Conservation (phyloP, 2,888 invertebrate species). For the Heteromurus nitidus region DNA sequence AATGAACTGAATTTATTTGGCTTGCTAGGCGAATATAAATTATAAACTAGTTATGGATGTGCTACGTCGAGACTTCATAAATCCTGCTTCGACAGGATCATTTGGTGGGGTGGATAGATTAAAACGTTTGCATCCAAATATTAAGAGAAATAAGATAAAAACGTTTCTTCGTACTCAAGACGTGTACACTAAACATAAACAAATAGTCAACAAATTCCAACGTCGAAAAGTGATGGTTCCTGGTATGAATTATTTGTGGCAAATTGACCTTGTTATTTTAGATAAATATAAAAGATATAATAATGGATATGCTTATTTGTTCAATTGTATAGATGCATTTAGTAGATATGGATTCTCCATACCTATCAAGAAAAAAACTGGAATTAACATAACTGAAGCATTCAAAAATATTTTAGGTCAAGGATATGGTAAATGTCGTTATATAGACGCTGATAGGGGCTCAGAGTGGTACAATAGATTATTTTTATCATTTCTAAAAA, state of each 20-base stretch:
- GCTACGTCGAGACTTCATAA: background rate
- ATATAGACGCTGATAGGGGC: slow-evolving; percentile 11
- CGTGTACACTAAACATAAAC: slow-evolving; percentile 23
- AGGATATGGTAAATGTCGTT: background rate
- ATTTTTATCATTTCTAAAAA: slow-evolving; percentile 12
- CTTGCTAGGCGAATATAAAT: background rate
- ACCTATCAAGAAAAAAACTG: slow-evolving; percentile 25
- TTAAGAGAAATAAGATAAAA: background rate
- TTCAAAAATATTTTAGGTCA: slow-evolving; percentile 16
- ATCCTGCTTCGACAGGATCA: background rate
- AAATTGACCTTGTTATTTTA: slow-evolving; percentile 28
- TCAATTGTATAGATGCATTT: slow-evolving; percentile 34
- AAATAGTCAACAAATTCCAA: background rate
- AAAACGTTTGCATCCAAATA: background rate
- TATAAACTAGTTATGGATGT: background rate
- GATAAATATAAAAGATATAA: slow-evolving; percentile 12
- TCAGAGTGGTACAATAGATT: slow-evolving; percentile 20
- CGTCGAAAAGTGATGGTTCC: slow-evolving; percentile 34
- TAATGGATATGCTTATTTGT: background rate
- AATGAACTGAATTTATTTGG: background rate
- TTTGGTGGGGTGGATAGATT: background rate
- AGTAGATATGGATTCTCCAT: background rate
- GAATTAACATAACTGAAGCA: background rate
- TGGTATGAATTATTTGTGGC: slow-evolving; percentile 33
- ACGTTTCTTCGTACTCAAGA: background rate